Conservation (phyloP, 2,888 invertebrate species). For the Eupithecia subfuscata region DNA sequence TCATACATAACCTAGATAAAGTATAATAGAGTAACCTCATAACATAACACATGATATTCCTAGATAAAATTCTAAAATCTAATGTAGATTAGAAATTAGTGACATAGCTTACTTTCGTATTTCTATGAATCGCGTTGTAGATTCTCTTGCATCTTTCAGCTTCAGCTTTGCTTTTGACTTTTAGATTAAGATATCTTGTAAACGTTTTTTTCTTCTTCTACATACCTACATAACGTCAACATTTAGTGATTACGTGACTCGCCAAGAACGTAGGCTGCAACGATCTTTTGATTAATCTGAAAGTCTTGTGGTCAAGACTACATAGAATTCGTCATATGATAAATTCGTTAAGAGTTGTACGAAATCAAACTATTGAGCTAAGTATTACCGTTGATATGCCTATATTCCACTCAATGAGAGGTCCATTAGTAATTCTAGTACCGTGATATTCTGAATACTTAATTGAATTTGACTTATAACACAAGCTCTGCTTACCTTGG, state of each 20-base stretch:
- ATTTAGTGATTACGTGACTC: not conserved
- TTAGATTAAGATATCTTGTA: not conserved
- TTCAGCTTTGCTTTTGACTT: not conserved
- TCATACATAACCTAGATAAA: not conserved
- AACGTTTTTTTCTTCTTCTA: not conserved
- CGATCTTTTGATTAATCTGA: not conserved
- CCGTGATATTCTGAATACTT: not conserved
- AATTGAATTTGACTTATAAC: not conserved
- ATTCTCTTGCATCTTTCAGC: not conserved
- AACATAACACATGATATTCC: not conserved
- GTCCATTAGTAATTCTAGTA: not conserved
- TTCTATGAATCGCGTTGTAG: not conserved
- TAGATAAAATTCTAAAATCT: not conserved
- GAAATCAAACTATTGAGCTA: not conserved
- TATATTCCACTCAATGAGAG: not conserved
- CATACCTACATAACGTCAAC: not conserved
- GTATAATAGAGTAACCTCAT: not conserved
- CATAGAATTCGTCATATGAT: not conserved
- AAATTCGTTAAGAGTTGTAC: not conserved
- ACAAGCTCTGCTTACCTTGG: too few species aligned
- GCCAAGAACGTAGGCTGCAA: not conserved
- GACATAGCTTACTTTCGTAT: not conserved
- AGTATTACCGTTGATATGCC: not conserved
- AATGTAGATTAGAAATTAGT: not conserved
- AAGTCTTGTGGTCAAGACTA: not conserved